A percentile compares a stretch with the other conserved stretches of the same genome.
Evolutionary conservation across 1,140 invertebrate species (phyloP).

Genomic region (Aphis gossypii): DNA sequence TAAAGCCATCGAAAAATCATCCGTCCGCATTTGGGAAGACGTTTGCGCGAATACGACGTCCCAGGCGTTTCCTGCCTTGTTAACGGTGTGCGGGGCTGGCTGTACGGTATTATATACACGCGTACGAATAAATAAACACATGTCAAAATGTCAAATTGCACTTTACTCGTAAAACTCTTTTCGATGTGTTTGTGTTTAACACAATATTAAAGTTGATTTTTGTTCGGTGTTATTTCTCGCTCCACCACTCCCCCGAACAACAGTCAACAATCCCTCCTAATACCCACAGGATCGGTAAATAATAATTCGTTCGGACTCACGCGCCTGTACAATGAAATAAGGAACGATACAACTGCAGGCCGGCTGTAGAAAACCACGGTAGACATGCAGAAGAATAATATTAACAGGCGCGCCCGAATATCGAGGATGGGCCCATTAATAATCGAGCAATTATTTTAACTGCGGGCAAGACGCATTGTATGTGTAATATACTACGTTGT

Average conservation of each 20-base stretch:
- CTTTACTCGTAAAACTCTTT: not conserved
- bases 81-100: too few species aligned
- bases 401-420: not conserved
- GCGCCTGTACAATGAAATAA: not conserved
- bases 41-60: not conserved
- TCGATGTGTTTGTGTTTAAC: not conserved
- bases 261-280: not conserved
- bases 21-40: not conserved
- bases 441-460: conserved; percentile 16
- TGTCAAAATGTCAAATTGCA: conserved; percentile 11
- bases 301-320: not conserved
- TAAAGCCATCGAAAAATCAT: not conserved
- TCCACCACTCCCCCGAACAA: not conserved
- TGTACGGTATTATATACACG: not conserved
- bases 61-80: not conserved
- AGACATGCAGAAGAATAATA: not conserved
- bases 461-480: not conserved
- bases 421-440: conserved; percentile 5
- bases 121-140: not conserved
- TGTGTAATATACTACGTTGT: not conserved
- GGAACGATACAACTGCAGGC: not conserved
- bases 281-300: not conserved
- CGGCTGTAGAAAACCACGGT: not conserved
- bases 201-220: not conserved
- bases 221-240: not conserved